Evolutionary conservation across 2,113 vertebrate species (phyloP), one percentile per base, ranked within the genome.

Genomic region (Perca schrenkii): DNA sequence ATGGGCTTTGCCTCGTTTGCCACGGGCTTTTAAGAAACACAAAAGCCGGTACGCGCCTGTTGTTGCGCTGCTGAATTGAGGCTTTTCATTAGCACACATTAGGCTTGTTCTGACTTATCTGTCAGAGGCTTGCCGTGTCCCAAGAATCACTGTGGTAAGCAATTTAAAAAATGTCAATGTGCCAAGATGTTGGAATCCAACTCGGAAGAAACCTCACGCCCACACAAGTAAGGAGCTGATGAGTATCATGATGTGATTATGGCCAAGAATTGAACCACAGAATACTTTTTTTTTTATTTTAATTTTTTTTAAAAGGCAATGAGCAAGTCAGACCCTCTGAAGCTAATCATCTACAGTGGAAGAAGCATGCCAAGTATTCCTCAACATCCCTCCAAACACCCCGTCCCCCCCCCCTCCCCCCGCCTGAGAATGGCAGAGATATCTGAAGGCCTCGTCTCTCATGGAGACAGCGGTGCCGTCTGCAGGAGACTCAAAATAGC

Each of bases 401-500:
- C 25, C 25, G 25, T 25, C 25, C 25, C 22, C 65, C 22, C 65
- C 40, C 57, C 17, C 14, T 46, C 49, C 31, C 19, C 10, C 56
- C 14, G 50, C 65, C 74, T 10, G 72, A 77, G 76, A 70, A 52
- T 76, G 79, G 78, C 86, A 64, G 77, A n/a, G 73, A 61, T 85
- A 68, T 89, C 73, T 34, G 52, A 86, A 87, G 82, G 63, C 90
- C 80, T 64, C 63, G 79, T 88, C 87, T 93, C 86, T 56, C 56
- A 11, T 50, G 74, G 86, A 74, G 90, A 83, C 90, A 88, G 92
- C 85, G 88, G 89, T 92, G 94, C 89, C 77, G 89, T 92, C 93
- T 94, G 89, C 88, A 85, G 88, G 90, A 88, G 64, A 65, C 96
- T 93, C 89, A 94, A 95, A 96, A 96, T 96, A 96, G 93, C 88